Base-by-base conservation (phyloP, 2,888 invertebrate genomes). In the Entomobrya multifasciata region DNA sequence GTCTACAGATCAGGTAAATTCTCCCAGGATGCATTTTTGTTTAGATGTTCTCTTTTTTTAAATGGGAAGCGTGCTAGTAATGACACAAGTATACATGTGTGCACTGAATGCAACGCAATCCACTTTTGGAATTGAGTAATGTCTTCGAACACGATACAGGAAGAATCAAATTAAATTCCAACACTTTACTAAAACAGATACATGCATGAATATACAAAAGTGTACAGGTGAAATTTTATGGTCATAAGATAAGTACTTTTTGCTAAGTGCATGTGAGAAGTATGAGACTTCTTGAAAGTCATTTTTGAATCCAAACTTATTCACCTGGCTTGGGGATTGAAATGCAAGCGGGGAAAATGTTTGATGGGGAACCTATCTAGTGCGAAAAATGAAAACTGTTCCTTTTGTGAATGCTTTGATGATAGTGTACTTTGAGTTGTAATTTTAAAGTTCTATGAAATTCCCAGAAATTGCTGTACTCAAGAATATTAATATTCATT, bases 131-230 rank as follows among this genome's bases (percentile, higher is more conserved):
- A 27, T 49, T 11, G 13, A 49, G 27, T 62, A 81, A 65, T 80
- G 20, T 67, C 70, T 44, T 70, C 47, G 30, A 47, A 67, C 36
- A 57, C 22, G 60, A 47, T 27, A 36, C 36, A 81, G 72, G 72
- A 81, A 81, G 57, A 70, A 57, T 81, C 81, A 72, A 81, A 81
- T 81, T 81, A 81, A 81, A 81, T 57, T 81, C 81, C n/a, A 49
- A 27, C 41, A 60, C 52, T 36, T 13, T 10, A 55, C 36, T 41
- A 25, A 67, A 17, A 36, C 5, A 8, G 8, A 36, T n/a, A n/a
- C n/a, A n/a, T n/a, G n/a, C n/a, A n/a, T n/a, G n/a, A n/a, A n/a
- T n/a, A n/a, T 22, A 20, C 47, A 49, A 49, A 49, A 49, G 17
- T 44, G 55, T 67, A 80, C 80, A 80, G 67, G 80, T 67, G 80